A percentile compares a stretch with the other conserved stretches of the same genome.
Conservation (phyloP, 2,888 invertebrate genomes). For the Nomada ruficornis region DNA sequence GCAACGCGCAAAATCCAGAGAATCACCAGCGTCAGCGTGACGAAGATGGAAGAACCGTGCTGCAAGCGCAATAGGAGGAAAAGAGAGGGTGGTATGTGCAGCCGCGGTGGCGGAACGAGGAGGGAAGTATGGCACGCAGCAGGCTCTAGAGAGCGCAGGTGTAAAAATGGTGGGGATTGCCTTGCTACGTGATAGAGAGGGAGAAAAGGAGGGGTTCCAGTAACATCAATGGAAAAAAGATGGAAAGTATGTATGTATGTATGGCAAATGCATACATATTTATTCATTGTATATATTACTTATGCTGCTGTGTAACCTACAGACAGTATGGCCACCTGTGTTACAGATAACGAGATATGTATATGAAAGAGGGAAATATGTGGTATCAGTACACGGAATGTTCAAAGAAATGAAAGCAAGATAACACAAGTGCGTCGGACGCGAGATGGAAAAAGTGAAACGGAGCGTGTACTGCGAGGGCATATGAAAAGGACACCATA, state of each 20-base stretch:
- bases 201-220: not conserved
- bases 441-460: not conserved
- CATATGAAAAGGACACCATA: not conserved
- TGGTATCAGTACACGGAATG: not conserved
- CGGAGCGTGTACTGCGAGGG: no score
- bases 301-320: no score
- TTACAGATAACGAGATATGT: no score
- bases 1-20: constrained; percentile 33
- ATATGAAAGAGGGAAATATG: not conserved
- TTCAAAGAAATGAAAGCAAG: not conserved
- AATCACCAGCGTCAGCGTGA: not conserved
- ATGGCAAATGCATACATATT: no score
- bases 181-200: not conserved
- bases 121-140: not conserved
- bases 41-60: constrained; percentile 5
- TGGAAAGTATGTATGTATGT: not conserved
- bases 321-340: no score
- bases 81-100: not conserved
- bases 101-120: not conserved
- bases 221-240: not conserved
- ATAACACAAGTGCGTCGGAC: not conserved
- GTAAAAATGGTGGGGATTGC: not conserved
- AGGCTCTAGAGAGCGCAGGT: constrained; percentile 7
- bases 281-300: no score
- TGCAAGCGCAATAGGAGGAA: not conserved